phyloP scores from a whole-genome alignment of 2,113 vertebrate genomes.

The Calyptomena viridis region DNA sequence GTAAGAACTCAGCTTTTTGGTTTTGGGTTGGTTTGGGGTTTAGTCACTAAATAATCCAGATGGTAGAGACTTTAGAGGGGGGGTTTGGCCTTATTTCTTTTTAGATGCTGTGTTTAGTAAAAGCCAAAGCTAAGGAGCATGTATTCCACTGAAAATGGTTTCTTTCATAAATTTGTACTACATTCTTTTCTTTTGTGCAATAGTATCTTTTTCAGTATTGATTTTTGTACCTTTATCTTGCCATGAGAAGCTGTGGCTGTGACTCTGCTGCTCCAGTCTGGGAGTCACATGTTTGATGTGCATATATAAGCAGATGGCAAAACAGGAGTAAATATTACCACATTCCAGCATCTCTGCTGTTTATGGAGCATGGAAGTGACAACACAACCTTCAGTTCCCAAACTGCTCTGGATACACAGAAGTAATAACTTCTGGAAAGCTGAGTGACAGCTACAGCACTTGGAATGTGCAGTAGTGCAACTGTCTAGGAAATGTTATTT shows the following conservation, averaged over 20 bases:
- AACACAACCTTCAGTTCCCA: constrained; percentile 18
- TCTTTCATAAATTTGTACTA: not conserved
- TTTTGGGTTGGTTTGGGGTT: not conserved
- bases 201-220: not conserved
- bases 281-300: not conserved
- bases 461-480: not conserved
- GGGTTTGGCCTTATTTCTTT: not conserved
- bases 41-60: not conserved
- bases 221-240: not conserved
- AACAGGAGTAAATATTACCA: constrained; percentile 36
- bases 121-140: not conserved
- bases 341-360: not conserved
- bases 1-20: not conserved
- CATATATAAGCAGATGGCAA: constrained; percentile 40
- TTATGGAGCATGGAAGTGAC: not conserved
- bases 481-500: not conserved
- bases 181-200: not conserved
- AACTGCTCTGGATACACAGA: not conserved
- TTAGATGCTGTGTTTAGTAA: not conserved
- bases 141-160: not conserved
- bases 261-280: not conserved
- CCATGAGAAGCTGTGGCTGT: not conserved
- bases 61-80: not conserved
- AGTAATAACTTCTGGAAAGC: not conserved
- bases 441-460: not conserved